These are phyloP conservation scores for Lydus trimaculatus DNA, from an alignment of 2,888 invertebrate genomes.

Conservation along the genomic window DNA sequence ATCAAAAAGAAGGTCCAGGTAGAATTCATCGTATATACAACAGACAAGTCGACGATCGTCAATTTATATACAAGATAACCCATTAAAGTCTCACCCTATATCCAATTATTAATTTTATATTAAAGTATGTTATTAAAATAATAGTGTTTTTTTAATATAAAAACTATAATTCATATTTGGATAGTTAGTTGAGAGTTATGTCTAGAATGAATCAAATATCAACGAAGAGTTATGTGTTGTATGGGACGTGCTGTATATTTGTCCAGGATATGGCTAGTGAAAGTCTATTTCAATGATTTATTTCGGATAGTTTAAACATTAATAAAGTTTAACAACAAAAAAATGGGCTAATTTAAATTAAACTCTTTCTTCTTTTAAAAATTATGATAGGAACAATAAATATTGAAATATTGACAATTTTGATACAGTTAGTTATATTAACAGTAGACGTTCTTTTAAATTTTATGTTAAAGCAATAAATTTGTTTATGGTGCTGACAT, in stretches of 20 bases:
- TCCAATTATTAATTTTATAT: background rate
- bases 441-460: background rate
- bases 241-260: background rate
- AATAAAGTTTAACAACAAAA: background rate
- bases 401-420: conserved; percentile 2
- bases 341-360: conserved; percentile 1
- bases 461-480: background rate
- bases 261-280: conserved; percentile 11
- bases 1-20: conserved; percentile 43
- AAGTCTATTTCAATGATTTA: conserved; percentile 3
- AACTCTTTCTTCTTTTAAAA: background rate
- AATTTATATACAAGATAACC: background rate
- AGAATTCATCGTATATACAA: conserved; percentile 37
- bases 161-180: too few species aligned
- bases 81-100: background rate
- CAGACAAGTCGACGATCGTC: conserved; percentile 20
- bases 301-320: conserved; percentile 3
- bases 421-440: background rate
- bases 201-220: too few species aligned
- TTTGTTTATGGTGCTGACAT: conserved; percentile 39
- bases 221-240: background rate
- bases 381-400: background rate
- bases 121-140: background rate
- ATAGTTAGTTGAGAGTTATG: too few species aligned
- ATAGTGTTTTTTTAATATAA: background rate